Evolutionary conservation across 2,113 vertebrate species (phyloP), one percentile per base, ranked within the genome.

Genomic region (Psophia crepitans): DNA sequence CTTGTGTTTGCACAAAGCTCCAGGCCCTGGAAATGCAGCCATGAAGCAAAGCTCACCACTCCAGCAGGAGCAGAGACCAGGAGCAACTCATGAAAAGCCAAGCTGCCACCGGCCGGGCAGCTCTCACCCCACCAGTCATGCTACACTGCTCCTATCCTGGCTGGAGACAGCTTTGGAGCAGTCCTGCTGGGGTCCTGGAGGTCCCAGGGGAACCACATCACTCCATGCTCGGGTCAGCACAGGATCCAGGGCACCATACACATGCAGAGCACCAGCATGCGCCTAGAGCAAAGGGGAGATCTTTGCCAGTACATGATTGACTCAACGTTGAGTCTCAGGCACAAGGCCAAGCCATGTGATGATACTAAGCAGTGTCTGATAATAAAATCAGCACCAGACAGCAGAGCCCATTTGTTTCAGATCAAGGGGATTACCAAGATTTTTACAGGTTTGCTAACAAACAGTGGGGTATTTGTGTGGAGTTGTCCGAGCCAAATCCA

Each of bases 321-420:
- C 86, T 84, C 32, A 3, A 60, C 3, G 2, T 3, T 48, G 84
- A 75, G 80, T 28, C 65, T 87, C 39, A 57, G 92, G 96, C 95
- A 41, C n/a, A 8, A 39, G 11, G 84, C 90, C 90, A 96, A 92
- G 66, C 60, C 74, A 30, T 76, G 66, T 68, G 95, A 95, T 95
- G 94, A 96, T 65, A 46, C 66, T 92, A 69, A 93, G 84, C 90
- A 95, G 95, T 81, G 90, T 95, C 80, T 94, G 90, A 96, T 91
- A 92, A 95, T 96, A 95, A 97, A 96, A 91, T 92, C 95, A 95
- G 94, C 86, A 93, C 81, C 74, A 90, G 95, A 87, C 81, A 95
- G 91, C 74, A 89, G 86, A 94, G 74, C 28, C 77, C 92, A 85
- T 96, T 96, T 96, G 93, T 93, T 97, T 95, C 91, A 89, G 74